Evolutionary conservation across 2,797 vertebrate species (phyloP).

Genomic region (Sylvia borin): DNA sequence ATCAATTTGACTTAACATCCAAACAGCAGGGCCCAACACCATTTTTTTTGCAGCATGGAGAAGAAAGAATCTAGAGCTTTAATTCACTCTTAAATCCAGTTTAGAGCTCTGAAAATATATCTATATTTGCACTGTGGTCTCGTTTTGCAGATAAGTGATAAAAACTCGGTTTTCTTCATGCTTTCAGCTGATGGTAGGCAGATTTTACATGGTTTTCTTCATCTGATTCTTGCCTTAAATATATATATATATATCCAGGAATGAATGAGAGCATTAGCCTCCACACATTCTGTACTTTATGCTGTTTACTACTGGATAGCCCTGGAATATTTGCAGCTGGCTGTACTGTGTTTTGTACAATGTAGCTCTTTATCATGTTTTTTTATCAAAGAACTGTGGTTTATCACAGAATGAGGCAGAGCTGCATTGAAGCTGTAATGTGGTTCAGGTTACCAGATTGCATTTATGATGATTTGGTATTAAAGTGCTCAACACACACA

Average conservation of each 20-base stretch:
- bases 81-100: slow-evolving; percentile 7
- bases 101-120: slow-evolving; percentile 22
- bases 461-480: slow-evolving; percentile 46
- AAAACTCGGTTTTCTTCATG: neutral
- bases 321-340: slow-evolving; percentile 66
- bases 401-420: slow-evolving; percentile 37
- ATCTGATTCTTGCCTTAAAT: neutral
- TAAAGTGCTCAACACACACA: slow-evolving; percentile 34
- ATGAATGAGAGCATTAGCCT: slow-evolving; percentile 65
- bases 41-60: neutral
- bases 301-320: slow-evolving; percentile 63
- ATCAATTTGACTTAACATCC: neutral
- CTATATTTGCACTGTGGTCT: slow-evolving; percentile 28
- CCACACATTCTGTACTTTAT: slow-evolving; percentile 31
- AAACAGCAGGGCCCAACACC: neutral
- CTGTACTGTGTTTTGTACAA: slow-evolving; percentile 50
- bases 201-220: slow-evolving; percentile 32
- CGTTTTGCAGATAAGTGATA: slow-evolving; percentile 3
- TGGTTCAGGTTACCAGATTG: slow-evolving; percentile 59
- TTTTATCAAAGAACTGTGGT: slow-evolving; percentile 50
- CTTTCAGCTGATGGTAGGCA: slow-evolving; percentile 58
- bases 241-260: neutral
- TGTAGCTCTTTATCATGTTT: slow-evolving; percentile 53
- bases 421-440: slow-evolving; percentile 31
- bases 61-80: neutral